A percentile compares a stretch with the other conserved stretches of the same genome.
Evolutionary conservation across 2,797 vertebrate genomes (phyloP).

Genomic region (Hylomyscus alleni): DNA sequence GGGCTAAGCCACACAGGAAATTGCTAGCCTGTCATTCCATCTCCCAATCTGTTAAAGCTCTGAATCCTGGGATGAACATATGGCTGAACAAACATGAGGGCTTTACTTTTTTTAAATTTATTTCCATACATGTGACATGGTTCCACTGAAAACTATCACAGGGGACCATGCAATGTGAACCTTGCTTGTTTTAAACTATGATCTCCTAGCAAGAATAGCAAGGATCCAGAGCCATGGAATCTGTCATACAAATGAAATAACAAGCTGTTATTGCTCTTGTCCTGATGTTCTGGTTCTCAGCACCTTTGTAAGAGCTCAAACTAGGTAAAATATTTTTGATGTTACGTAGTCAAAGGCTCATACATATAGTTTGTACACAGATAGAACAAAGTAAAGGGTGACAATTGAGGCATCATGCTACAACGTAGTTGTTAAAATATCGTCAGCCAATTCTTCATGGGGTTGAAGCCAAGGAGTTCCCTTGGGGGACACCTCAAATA

Average conservation of each 20-base stretch:
- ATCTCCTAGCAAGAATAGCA: slow-evolving; percentile 30
- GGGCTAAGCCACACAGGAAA: background rate
- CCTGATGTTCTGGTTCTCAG: slow-evolving; percentile 1
- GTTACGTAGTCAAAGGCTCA: background rate
- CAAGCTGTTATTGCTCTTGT: background rate
- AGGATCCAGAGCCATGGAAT: slow-evolving; percentile 19
- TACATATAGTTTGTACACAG: background rate
- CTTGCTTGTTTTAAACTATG: slow-evolving; percentile 47
- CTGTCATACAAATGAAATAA: slow-evolving; percentile 31
- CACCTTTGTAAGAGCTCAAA: slow-evolving; percentile 9
- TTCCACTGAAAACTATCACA: slow-evolving; percentile 18
- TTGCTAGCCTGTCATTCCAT: background rate
- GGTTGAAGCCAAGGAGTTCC: background rate
- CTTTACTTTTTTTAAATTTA: background rate
- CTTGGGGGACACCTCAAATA: background rate
- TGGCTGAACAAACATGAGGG: background rate
- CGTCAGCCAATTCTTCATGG: background rate
- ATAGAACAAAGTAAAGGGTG: background rate
- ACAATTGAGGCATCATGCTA: background rate
- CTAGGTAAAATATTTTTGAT: background rate
- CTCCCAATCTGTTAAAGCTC: background rate
- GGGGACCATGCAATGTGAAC: slow-evolving; percentile 4
- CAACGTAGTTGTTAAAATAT: background rate
- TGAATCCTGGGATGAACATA: background rate
- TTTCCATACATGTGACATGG: background rate